Base-by-base conservation (phyloP, 2,113 vertebrate species). In the Chloropsis hardwickii region DNA sequence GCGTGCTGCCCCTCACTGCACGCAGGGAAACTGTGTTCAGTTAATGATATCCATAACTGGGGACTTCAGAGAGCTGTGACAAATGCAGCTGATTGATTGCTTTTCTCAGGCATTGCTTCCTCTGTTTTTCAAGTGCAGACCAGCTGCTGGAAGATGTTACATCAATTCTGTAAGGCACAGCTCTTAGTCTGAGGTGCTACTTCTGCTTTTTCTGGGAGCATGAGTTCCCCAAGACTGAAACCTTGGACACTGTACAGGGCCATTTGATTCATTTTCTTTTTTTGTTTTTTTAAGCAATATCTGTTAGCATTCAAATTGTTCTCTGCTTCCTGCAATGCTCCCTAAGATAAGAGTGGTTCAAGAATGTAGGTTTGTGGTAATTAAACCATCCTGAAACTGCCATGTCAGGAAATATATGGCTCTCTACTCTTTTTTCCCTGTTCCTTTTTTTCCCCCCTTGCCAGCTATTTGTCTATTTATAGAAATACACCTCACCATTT, bases 341-440 rank as follows among this genome's bases (percentile, higher is more conserved):
- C 72, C 73, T 61, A 65, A 97, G 96, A 97, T 96, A 98, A 92
- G 85, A 86, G 58, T 45, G 31, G 57, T 56, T 95, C 64, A 78
- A 62, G 65, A 83, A 76, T 42, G 77, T 91, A 88, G 21, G 66
- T 97, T 98, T 96, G 97, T 96, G 94, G 97, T 97, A 92, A 94
- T 97, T 94, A 97, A 96, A 95, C 93, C 39, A 31, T 92, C 81
- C 42, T 85, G 94, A 94, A 97, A 97, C 88, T 96, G 87, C 95
- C 95, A 50, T 91, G 93, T 97, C 97, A 98, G 97, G 95, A 98
- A 98, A 97, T 95, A 71, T 4, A 65, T 53, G 40, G 77, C 78
- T 91, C 72, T 88, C 87, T 45, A 40, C 35, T 57, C 20, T 37
- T 96, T 81, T 73, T n/a, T 6, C 5, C 20, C 22, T 20, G 54